A percentile compares a stretch with the other conserved stretches of the same genome.
Evolutionary conservation across 1,140 invertebrate genomes (phyloP).

Genomic region (Rhysida immarginata): DNA sequence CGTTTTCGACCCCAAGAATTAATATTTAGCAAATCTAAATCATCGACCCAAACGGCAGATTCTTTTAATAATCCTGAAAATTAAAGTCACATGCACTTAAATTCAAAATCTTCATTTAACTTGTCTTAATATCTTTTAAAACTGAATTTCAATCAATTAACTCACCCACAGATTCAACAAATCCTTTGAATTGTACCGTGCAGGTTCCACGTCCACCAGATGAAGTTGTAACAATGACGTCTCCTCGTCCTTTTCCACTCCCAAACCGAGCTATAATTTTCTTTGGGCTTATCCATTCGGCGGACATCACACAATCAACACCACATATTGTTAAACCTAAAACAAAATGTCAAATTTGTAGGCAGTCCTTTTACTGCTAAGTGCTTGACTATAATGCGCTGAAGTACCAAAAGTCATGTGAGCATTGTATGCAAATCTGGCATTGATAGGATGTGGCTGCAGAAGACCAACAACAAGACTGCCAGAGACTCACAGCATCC

Average conservation of each 20-base stretch:
- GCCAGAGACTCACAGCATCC: too few species aligned
- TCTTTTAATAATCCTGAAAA: conserved; percentile 92
- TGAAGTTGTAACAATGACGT: conserved; percentile 83
- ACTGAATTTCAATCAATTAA: too few species aligned
- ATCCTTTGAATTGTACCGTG: conserved; percentile 79
- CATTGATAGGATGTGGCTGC: too few species aligned
- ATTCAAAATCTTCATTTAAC: too few species aligned
- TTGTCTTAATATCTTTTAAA: too few species aligned
- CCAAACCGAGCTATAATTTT: conserved; percentile 94
- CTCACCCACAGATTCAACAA: conserved; percentile 1
- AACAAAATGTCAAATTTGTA: conserved; percentile 20
- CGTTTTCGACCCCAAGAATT: conserved; percentile 51
- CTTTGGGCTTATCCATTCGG: conserved; percentile 94
- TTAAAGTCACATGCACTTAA: too few species aligned
- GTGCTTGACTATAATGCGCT: too few species aligned
- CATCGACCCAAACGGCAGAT: conserved; percentile 97
- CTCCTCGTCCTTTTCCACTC: conserved; percentile 81
- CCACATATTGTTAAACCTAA: conserved; percentile 85
- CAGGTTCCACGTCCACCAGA: conserved; percentile 83
- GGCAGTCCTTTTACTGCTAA: too few species aligned
- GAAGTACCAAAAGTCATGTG: too few species aligned
- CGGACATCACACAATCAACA: conserved; percentile 83
- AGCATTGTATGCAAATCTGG: too few species aligned
- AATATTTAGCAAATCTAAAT: conserved; percentile 55
- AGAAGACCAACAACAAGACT: too few species aligned